These are phyloP conservation scores for Stegostoma tigrinum DNA, from an alignment of 2,113 vertebrate genomes.

Conservation along the genomic window DNA sequence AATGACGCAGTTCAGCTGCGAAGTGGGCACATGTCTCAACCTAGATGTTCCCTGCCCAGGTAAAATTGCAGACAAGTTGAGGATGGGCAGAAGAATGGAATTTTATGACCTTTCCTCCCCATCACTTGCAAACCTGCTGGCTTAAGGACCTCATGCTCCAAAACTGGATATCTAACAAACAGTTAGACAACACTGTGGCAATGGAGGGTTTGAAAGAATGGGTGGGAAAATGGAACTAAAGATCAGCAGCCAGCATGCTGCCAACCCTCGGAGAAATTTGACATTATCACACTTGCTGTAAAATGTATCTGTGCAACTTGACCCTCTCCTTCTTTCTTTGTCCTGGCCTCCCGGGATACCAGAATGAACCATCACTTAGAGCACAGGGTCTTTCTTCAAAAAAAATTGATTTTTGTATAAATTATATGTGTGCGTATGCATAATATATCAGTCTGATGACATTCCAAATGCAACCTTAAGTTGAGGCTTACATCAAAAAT, in stretches of 20 bases:
- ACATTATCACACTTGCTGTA: not conserved
- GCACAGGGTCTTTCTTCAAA: not conserved
- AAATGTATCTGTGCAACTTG: not conserved
- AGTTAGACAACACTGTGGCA: not conserved
- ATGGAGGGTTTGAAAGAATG: not conserved
- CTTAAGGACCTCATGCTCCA: not conserved
- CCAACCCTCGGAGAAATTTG: not conserved
- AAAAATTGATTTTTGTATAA: no score
- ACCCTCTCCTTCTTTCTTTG: not conserved
- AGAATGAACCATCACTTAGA: not conserved
- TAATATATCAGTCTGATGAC: not conserved
- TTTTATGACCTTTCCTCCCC: no score
- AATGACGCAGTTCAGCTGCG: no score
- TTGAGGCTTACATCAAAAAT: not conserved
- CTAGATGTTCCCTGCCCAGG: no score
- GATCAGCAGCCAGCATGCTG: not conserved
- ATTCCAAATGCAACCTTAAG: not conserved
- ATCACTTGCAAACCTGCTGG: no score
- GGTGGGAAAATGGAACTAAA: not conserved
- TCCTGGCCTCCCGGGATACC: not conserved
- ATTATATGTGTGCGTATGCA: no score
- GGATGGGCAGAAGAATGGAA: no score
- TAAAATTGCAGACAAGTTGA: no score
- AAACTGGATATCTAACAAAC: no score
- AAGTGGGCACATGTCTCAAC: no score